Conservation (phyloP, 2,113 vertebrate genomes). For the Forbesichthys papilliferus region DNA sequence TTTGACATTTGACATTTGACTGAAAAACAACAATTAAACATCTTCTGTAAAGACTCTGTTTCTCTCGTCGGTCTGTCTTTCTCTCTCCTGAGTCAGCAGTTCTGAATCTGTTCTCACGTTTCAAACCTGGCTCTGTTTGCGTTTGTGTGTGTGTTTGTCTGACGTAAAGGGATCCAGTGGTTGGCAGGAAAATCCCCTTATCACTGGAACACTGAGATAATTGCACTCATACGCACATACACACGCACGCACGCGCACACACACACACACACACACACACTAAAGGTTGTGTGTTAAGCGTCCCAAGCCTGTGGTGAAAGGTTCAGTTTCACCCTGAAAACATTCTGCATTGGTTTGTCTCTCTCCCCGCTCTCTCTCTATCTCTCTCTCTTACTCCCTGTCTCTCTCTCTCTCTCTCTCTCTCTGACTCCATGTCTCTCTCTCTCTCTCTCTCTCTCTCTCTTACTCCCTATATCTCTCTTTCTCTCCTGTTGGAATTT, state of each 20-base stretch:
- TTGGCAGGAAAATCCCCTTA: not conserved
- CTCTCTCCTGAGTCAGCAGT: not conserved
- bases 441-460: not conserved
- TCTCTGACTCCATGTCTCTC: not conserved
- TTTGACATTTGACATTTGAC: not conserved
- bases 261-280: not conserved
- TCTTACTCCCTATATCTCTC: not conserved
- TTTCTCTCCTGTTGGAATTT: slow-evolving; percentile 35
- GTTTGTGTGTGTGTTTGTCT: not conserved
- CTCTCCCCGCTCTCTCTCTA: not conserved
- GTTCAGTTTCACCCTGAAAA: slow-evolving; percentile 46
- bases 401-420: not conserved
- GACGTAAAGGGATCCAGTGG: not conserved
- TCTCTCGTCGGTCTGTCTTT: not conserved
- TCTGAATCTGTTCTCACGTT: not conserved
- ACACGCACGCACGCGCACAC: not conserved
- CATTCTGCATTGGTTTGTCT: not conserved
- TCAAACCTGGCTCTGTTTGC: not conserved
- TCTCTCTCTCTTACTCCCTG: not conserved
- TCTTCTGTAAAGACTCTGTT: not conserved
- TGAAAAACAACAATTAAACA: not conserved
- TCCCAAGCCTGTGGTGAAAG: slow-evolving; percentile 21
- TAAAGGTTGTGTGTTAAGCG: not conserved
- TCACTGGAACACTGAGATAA: not conserved
- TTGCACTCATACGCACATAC: not conserved